Percentiles rank a stretch among this genome's conserved stretches.
Evolutionary conservation across 2,797 vertebrate genomes (phyloP).

Genomic region (Mallotus villosus): DNA sequence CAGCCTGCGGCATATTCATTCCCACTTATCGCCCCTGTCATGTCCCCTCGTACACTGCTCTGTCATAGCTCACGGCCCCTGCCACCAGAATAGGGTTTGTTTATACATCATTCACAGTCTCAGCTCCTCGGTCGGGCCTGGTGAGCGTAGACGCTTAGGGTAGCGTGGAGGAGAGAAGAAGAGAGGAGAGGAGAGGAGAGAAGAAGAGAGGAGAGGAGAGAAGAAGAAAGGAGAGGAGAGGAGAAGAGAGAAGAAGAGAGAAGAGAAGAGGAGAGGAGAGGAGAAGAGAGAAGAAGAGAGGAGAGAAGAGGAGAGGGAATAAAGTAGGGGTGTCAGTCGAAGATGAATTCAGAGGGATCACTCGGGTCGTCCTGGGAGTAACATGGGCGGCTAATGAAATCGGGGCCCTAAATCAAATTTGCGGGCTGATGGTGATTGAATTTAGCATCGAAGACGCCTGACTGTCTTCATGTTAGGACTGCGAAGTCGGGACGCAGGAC

Average conservation of each 20-base stretch:
- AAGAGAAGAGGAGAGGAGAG: not conserved
- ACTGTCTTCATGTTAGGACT: constrained; percentile 34
- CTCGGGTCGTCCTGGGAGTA: constrained; percentile 37
- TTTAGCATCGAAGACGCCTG: constrained; percentile 39
- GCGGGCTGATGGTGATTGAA: constrained; percentile 38
- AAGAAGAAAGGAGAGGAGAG: not conserved
- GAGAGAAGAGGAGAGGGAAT: constrained; percentile 17
- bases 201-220: not conserved
- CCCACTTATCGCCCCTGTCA: constrained; percentile 64
- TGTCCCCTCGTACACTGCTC: constrained; percentile 48
- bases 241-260: not conserved
- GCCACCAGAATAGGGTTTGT: constrained; percentile 37
- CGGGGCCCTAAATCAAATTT: constrained; percentile 61
- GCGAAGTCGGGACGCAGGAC: not conserved
- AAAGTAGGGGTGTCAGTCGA: constrained; percentile 30
- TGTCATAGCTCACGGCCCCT: constrained; percentile 48
- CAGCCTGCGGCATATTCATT: constrained; percentile 67
- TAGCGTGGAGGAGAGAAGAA: not conserved
- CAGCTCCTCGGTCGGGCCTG: constrained; percentile 35
- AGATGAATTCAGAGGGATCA: constrained; percentile 45
- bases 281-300: not conserved
- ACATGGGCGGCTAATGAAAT: constrained; percentile 58
- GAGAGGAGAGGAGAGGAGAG: not conserved
- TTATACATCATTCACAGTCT: constrained; percentile 23
- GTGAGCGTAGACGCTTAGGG: constrained; percentile 35